phyloP scores from a whole-genome alignment of 2,113 vertebrate genomes.

The Crotalus viridis region DNA sequence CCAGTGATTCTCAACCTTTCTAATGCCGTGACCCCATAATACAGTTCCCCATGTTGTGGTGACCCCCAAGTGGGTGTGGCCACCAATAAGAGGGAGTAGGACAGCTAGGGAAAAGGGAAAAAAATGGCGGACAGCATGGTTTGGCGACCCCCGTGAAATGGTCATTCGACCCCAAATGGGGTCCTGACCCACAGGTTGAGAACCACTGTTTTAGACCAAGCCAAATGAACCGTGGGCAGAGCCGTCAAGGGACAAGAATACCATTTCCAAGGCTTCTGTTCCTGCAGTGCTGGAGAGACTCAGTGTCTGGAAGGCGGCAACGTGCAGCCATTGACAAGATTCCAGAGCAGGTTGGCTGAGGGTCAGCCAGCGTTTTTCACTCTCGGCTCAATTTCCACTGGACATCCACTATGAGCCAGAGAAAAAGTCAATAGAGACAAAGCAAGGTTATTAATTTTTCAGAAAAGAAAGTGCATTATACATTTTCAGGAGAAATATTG shows the following conservation, averaged over 20 bases:
- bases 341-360: conserved; percentile 8
- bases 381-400: conserved; percentile 30
- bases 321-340: neutral
- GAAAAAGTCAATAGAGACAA: conserved; percentile 32
- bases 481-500: conserved; percentile 63
- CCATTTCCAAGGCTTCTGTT: neutral
- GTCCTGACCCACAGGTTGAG: no score
- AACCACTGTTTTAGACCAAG: neutral
- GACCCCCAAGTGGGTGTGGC: no score
- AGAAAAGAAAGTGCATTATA: conserved; percentile 66
- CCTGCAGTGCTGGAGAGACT: neutral
- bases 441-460: conserved; percentile 64
- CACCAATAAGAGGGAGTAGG: no score
- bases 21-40: no score
- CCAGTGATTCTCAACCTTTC: no score
- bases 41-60: no score
- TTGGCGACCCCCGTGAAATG: no score
- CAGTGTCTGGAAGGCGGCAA: neutral
- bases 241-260: neutral
- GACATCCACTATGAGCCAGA: conserved; percentile 16
- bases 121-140: no score
- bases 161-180: no score
- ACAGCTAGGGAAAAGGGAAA: no score
- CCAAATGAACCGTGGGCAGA: neutral
- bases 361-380: conserved; percentile 21